phyloP scores from a whole-genome alignment of 2,113 vertebrate species.

The Leucopternis melanops region DNA sequence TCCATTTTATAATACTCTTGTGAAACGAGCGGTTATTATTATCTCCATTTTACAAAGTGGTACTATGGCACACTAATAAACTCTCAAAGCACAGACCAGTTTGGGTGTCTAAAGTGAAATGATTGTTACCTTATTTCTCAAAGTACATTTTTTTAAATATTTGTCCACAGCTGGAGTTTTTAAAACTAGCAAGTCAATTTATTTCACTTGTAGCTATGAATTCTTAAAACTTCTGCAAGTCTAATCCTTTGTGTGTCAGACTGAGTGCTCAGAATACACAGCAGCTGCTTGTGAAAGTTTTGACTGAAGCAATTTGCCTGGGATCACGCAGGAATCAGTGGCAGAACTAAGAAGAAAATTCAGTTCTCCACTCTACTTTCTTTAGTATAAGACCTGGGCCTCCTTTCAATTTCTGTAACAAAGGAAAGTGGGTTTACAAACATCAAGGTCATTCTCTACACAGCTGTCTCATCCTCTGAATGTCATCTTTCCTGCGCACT shows the following conservation, averaged over 20 bases:
- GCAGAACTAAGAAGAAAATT: not conserved
- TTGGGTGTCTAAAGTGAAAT: not conserved
- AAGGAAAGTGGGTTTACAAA: not conserved
- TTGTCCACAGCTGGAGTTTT: not conserved
- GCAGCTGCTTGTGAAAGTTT: not conserved
- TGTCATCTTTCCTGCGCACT: not conserved
- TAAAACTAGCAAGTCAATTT: not conserved
- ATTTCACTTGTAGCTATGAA: not conserved
- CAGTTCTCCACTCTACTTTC: not conserved
- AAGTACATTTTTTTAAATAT: not conserved
- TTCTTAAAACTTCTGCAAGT: not conserved
- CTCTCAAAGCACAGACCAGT: not conserved
- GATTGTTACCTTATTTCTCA: not conserved
- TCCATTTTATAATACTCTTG: not conserved
- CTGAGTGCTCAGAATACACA: not conserved
- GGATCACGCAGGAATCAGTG: not conserved
- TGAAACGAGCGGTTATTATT: not conserved
- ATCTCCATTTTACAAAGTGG: accelerated
- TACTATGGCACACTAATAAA: not conserved
- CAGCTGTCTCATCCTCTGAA: not conserved
- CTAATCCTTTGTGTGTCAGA: not conserved
- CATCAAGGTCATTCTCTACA: not conserved
- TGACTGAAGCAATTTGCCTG: not conserved
- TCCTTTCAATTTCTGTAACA: not conserved
- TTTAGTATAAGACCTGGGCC: not conserved